Percentiles rank a stretch among this genome's conserved stretches.
Conservation (phyloP, 2,888 invertebrate genomes). For the Drosophila melanosoma region DNA sequence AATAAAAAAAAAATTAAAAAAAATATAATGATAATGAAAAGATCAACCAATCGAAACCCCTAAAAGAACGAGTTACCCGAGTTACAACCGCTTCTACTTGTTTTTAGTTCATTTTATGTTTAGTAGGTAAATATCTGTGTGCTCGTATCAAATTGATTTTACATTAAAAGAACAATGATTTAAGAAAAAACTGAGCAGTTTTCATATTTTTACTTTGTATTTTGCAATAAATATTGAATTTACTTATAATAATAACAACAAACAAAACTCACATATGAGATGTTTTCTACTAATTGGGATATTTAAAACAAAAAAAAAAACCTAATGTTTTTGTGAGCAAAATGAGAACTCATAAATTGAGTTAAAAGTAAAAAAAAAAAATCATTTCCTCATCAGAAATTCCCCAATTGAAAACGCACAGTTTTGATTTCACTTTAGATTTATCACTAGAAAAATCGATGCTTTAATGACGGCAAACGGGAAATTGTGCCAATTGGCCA, state of each 20-base stretch:
- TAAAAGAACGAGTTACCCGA: constrained; percentile 62
- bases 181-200: constrained; percentile 71
- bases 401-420: no score
- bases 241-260: constrained; percentile 59
- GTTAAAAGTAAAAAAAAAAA: no score
- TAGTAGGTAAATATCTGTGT: constrained; percentile 81
- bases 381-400: no score
- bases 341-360: no score
- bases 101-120: constrained; percentile 80
- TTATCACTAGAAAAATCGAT: constrained; percentile 19
- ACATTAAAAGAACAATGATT: constrained; percentile 69
- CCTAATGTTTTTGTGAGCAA: background rate
- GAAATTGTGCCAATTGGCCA: constrained; percentile 24
- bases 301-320: background rate
- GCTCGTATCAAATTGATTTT: constrained; percentile 76
- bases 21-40: constrained; percentile 10
- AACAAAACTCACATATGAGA: constrained; percentile 16
- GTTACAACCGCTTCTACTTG: constrained; percentile 77
- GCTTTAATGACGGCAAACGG: constrained; percentile 7
- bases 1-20: constrained; percentile 5
- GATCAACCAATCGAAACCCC: constrained; percentile 45
- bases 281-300: constrained; percentile 34
- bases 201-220: constrained; percentile 79
- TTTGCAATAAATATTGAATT: constrained; percentile 74
- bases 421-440: no score